Evolutionary conservation across 2,797 vertebrate genomes (phyloP).

Genomic region (Acrossocheilus fasciatus): DNA sequence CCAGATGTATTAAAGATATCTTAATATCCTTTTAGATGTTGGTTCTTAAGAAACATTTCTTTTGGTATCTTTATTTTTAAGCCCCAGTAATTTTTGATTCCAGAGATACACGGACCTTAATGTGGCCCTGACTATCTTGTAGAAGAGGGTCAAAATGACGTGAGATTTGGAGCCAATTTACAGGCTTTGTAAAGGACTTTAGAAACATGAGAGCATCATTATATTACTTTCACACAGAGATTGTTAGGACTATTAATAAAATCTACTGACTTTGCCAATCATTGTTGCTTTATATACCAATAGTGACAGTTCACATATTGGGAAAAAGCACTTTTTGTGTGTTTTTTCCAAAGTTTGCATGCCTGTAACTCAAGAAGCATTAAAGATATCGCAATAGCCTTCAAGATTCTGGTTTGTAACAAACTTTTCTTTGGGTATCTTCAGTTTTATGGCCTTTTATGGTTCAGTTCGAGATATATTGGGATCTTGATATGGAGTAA

Average conservation of each 20-base stretch:
- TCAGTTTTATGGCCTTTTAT: background rate
- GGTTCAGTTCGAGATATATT: background rate
- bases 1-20: background rate
- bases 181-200: background rate
- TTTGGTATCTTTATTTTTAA: background rate
- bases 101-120: background rate
- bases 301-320: too few species aligned
- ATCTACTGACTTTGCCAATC: background rate
- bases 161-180: background rate
- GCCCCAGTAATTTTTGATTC: background rate
- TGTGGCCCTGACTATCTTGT: background rate
- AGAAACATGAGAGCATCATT: background rate
- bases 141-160: background rate
- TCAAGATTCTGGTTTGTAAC: too few species aligned
- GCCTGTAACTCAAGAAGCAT: too few species aligned
- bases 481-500: background rate
- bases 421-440: background rate
- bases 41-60: background rate
- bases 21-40: background rate
- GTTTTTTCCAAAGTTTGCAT: too few species aligned
- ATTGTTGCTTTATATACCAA: too few species aligned
- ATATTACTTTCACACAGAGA: background rate
- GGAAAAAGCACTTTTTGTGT: too few species aligned
- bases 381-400: too few species aligned
- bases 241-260: background rate